A percentile compares a stretch with the other conserved stretches of the same genome.
Conservation (phyloP, 2,888 invertebrate species). For the Agonopterix alstromeriana region DNA sequence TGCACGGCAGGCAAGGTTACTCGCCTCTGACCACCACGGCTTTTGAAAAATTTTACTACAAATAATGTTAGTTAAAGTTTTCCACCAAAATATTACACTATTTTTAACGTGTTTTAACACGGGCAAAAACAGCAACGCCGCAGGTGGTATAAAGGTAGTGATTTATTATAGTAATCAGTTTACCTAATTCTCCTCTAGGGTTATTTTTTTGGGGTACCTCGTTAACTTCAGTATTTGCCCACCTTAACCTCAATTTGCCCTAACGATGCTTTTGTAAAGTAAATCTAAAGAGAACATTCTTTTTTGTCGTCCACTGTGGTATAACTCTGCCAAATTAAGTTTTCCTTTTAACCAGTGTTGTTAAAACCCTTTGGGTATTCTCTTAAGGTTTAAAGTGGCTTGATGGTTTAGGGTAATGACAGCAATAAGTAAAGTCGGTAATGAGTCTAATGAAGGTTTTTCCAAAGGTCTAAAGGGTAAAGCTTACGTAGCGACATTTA, state of each 20-base stretch:
- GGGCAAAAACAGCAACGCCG: not conserved
- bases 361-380: not conserved
- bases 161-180: conserved; percentile 31
- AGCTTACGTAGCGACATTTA: conserved; percentile 47
- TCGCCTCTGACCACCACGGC: too few species aligned
- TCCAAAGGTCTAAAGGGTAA: conserved; percentile 52
- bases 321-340: not conserved
- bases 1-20: too few species aligned
- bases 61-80: too few species aligned
- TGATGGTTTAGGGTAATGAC: conserved; percentile 8
- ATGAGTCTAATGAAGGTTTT: conserved; percentile 62
- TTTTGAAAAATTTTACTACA: too few species aligned
- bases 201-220: conserved; percentile 26
- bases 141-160: conserved; percentile 11
- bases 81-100: too few species aligned
- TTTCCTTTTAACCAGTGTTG: not conserved
- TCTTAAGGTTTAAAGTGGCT: conserved; percentile 18
- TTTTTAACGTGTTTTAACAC: too few species aligned
- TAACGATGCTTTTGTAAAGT: conserved; percentile 53
- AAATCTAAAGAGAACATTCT: conserved; percentile 44
- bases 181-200: conserved; percentile 29
- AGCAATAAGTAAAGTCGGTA: conserved; percentile 29
- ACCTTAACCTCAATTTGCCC: conserved; percentile 61
- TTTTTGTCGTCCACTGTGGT: conserved; percentile 34
- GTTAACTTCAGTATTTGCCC: conserved; percentile 44